Base-by-base conservation (phyloP, 2,797 vertebrate genomes). In the Calcarius lapponicus region DNA sequence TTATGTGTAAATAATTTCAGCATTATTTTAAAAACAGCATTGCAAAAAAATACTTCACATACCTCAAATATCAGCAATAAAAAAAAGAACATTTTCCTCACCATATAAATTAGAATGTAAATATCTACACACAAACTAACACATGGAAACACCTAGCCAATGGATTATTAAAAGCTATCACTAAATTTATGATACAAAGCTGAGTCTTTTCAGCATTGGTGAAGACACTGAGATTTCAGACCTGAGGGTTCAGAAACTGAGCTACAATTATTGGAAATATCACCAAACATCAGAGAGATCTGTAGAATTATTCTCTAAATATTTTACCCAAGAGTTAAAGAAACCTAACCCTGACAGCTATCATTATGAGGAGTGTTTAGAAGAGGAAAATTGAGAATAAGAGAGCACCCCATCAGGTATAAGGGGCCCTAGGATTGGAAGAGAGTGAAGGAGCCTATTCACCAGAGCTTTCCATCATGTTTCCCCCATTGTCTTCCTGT, bases 1-100 rank as follows among this genome's bases (percentile, higher is more conserved):
- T 90, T 72, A 18, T 28, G 29, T 42, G 56, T 80, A 91, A 92
- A 82, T n/a, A 86, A 57, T 31, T 43, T 51, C 21, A 85, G 56
- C 9, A 36, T 50, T 82, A 50, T 75, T 81, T 70, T 90, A 2
- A 80, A 85, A 92, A 73, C 2, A 60, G 36, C 13, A 58, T 2
- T 13, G 16, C 8, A 57, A 79, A 65, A 47, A 74, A 80, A 71
- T 38, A 36, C n/a, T 93, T 90, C 25, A 22, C 50, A 90, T 84
- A 32, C 70, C 36, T 83, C 51, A 86, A 81, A 45, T 80, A 76
- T 42, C 66, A 79, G 28, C 18, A 86, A 34, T 5, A 5, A 13
- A 6, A 53, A 74, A 13, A 7, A 22, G 13, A 80, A 56, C 2
- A 6, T 85, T 60, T 66, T 22, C 21, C 34, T 62, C 61, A 42